A percentile compares a stretch with the other conserved stretches of the same genome.
Evolutionary conservation across 2,888 invertebrate species (phyloP).

Genomic region (Campoplex capitator): DNA sequence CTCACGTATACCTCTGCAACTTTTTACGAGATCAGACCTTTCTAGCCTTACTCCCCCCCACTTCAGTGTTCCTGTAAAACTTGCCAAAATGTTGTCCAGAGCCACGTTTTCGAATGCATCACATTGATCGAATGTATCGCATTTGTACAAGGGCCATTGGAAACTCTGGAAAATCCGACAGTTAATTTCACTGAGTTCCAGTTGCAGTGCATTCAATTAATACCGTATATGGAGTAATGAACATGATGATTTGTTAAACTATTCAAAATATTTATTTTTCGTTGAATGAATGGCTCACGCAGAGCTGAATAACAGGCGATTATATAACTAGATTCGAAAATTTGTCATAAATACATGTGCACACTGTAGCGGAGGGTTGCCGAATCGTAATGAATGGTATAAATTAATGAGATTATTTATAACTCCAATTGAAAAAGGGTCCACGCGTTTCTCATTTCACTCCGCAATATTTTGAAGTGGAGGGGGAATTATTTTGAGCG

Average conservation of each 20-base stretch:
- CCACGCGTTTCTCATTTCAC: neutral
- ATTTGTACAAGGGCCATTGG: too few species aligned
- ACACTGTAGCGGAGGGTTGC: neutral
- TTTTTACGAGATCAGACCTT: too few species aligned
- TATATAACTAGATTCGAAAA: neutral
- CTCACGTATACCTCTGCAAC: too few species aligned
- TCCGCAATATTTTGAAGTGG: neutral
- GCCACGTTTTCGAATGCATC: too few species aligned
- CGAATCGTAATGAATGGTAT: neutral
- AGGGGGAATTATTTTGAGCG: neutral
- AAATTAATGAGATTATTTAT: slow-evolving; percentile 1
- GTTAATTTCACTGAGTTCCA: too few species aligned
- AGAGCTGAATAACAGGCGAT: neutral
- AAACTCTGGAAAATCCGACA: too few species aligned
- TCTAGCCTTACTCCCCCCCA: too few species aligned
- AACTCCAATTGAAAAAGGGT: neutral
- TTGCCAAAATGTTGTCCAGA: too few species aligned
- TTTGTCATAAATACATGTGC: neutral
- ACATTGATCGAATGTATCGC: too few species aligned
- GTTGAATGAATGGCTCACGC: neutral
- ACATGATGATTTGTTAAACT: neutral
- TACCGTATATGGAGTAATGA: too few species aligned
- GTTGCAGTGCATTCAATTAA: too few species aligned
- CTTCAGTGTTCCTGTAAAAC: too few species aligned
- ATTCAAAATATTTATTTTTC: neutral